These are phyloP conservation scores for Maconellicoccus hirsutus DNA, from an alignment of 1,140 invertebrate species.

Conservation along the genomic window DNA sequence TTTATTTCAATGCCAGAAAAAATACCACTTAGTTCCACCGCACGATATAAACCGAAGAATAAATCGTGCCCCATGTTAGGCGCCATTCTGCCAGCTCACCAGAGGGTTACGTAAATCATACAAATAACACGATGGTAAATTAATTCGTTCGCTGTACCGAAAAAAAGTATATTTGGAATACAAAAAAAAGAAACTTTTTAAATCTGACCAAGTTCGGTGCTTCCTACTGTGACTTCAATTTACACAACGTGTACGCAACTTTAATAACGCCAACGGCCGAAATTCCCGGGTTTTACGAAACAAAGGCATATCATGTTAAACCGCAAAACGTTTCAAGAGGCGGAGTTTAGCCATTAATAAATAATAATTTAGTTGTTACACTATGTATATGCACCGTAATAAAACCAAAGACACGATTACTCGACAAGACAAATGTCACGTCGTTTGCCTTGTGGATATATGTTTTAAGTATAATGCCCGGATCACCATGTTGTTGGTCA, in stretches of 20 bases:
- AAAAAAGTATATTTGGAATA: not conserved
- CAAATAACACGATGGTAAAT: not conserved
- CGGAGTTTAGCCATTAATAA: not conserved
- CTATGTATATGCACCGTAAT: too few relatives aligned
- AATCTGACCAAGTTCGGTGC: not conserved
- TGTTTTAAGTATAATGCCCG: too few relatives aligned
- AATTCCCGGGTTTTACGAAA: not conserved
- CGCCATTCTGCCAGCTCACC: not conserved
- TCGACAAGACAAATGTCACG: too few relatives aligned
- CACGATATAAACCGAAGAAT: too few relatives aligned
- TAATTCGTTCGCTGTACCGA: not conserved
- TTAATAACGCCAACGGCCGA: not conserved
- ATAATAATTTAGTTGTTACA: not conserved
- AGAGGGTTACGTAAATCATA: not conserved
- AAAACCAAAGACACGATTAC: too few relatives aligned
- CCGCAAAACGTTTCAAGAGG: not conserved
- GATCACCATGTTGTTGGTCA: too few relatives aligned
- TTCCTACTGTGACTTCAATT: slow-evolving; percentile 3
- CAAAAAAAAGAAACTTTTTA: not conserved
- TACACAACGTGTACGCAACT: not conserved
- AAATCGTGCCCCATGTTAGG: too few relatives aligned
- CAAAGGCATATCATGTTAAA: not conserved
- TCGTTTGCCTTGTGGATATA: too few relatives aligned
- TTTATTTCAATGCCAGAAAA: too few relatives aligned
- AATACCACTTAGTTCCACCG: too few relatives aligned